Evolutionary conservation across 2,113 vertebrate species (phyloP).

Genomic region (Bothrops jararaca): DNA sequence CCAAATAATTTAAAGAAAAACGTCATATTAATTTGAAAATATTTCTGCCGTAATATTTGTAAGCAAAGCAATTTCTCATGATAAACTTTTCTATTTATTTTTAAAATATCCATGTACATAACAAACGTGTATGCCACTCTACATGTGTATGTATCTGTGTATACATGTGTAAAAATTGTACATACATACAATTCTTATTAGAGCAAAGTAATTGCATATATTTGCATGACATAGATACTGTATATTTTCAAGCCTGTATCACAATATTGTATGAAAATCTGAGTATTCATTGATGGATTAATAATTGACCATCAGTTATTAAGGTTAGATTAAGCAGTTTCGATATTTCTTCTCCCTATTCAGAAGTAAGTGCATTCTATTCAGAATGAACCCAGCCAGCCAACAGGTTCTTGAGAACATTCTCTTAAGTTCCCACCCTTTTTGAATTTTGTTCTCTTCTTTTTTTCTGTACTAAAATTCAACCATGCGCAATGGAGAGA

Average conservation of each 20-base stretch:
- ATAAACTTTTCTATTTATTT: background rate
- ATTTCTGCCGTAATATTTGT: background rate
- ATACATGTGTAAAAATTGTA: too few relatives aligned
- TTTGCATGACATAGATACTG: background rate
- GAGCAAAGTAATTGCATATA: background rate
- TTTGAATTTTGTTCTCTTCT: too few relatives aligned
- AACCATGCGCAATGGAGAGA: too few relatives aligned
- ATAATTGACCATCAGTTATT: background rate
- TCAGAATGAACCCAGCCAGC: too few relatives aligned
- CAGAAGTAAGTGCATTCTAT: too few relatives aligned
- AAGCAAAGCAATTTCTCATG: background rate
- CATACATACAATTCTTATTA: background rate
- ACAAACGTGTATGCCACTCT: background rate
- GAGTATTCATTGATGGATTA: background rate
- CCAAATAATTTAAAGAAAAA: background rate
- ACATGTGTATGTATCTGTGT: background rate
- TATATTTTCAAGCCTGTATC: background rate
- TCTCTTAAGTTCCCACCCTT: too few relatives aligned
- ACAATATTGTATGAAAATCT: background rate
- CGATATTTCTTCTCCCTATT: too few relatives aligned
- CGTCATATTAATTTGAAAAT: background rate
- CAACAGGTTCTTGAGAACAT: too few relatives aligned
- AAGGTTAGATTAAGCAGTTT: background rate
- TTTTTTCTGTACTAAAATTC: too few relatives aligned
- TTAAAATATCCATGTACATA: background rate